Conservation (phyloP, 2,888 invertebrate species). For the Drosophila demipolita region DNA sequence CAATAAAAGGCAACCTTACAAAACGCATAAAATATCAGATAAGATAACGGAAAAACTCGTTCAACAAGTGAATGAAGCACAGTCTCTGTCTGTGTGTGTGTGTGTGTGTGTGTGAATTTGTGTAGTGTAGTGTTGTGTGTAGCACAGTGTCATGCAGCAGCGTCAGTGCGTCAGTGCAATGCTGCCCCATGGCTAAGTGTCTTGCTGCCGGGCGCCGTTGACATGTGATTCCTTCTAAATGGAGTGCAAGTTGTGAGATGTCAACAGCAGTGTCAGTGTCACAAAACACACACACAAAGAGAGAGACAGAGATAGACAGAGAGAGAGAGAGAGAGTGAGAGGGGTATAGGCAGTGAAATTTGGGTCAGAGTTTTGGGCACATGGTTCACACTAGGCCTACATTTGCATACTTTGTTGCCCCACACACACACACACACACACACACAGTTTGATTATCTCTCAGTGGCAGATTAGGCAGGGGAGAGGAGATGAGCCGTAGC, state of each 20-base stretch:
- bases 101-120: constrained; percentile 4
- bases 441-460: constrained; percentile 71
- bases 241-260: constrained; percentile 72
- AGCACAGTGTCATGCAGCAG: constrained; percentile 24
- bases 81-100: constrained; percentile 8
- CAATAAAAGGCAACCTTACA: constrained; percentile 65
- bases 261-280: constrained; percentile 70
- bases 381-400: constrained; percentile 52
- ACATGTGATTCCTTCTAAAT: constrained; percentile 52
- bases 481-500: background rate
- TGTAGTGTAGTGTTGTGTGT: constrained; percentile 10
- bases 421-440: constrained; percentile 22
- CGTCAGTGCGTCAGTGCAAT: constrained; percentile 41
- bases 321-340: constrained; percentile 10
- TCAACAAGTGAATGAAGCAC: constrained; percentile 74
- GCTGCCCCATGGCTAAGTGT: constrained; percentile 57
- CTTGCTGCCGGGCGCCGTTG: constrained; percentile 37
- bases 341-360: constrained; percentile 39
- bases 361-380: constrained; percentile 58
- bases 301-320: background rate
- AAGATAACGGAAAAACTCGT: constrained; percentile 69
- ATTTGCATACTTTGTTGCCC: constrained; percentile 68
- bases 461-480: constrained; percentile 33
- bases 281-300: constrained; percentile 19
- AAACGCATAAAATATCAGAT: constrained; percentile 61